phyloP scores from a whole-genome alignment of 2,888 invertebrate species.

The Tipula helvola region DNA sequence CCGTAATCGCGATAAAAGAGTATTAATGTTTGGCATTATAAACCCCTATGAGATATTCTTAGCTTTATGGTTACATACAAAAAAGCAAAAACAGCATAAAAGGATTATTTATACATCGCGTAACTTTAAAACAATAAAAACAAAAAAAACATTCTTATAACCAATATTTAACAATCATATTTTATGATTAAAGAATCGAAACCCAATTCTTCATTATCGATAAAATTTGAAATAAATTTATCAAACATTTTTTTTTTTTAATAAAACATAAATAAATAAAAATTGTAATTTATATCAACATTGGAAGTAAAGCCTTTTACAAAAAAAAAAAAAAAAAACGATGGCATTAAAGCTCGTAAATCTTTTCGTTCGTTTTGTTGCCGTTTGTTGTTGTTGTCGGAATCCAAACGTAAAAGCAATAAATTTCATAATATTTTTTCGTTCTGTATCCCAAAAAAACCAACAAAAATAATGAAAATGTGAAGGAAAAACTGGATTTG shows the following conservation, averaged over 20 bases:
- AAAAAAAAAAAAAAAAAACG: neutral
- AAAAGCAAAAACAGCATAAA: neutral
- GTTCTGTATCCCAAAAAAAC: neutral
- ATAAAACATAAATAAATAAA: neutral
- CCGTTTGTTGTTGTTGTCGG: neutral
- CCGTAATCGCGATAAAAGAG: neutral
- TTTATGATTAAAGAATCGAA: neutral
- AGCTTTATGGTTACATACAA: neutral
- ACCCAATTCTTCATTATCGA: neutral
- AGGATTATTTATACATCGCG: neutral
- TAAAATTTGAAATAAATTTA: neutral
- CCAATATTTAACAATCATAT: conserved; percentile 4
- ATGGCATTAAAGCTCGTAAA: neutral
- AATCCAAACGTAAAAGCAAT: neutral
- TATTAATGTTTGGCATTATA: neutral
- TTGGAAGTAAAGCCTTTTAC: neutral
- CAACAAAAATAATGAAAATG: neutral
- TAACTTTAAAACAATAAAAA: neutral
- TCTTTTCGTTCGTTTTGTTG: neutral
- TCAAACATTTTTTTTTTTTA: neutral
- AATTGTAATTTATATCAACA: neutral
- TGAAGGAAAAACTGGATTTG: neutral
- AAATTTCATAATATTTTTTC: neutral
- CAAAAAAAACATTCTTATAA: neutral
- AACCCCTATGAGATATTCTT: neutral